These are phyloP conservation scores for Drosophila dunni DNA, from an alignment of 1,140 invertebrate genomes.

Conservation along the genomic window DNA sequence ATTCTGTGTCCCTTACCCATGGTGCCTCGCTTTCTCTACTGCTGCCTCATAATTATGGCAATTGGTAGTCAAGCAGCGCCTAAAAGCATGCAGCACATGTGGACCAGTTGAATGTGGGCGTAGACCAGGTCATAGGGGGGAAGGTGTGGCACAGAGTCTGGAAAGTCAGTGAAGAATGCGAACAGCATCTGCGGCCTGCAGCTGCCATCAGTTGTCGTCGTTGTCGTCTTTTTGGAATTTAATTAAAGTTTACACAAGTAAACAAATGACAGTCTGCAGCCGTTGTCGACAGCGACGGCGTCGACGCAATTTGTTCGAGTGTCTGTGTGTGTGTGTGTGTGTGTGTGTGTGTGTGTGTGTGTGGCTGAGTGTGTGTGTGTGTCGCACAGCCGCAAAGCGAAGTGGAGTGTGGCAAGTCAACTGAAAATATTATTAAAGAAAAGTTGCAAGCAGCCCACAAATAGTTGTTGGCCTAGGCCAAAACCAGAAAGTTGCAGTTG, in stretches of 20 bases:
- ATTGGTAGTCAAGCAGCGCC: constrained; percentile 71
- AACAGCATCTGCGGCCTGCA: constrained; percentile 57
- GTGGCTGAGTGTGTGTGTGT: constrained; percentile 18
- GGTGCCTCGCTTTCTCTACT: constrained; percentile 19
- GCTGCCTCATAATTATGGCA: constrained; percentile 70
- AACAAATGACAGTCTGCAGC: constrained; percentile 80
- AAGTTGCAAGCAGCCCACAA: constrained; percentile 51
- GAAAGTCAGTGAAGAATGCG: constrained; percentile 34
- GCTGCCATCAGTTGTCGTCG: constrained; percentile 57
- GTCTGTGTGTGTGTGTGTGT: constrained; percentile 33
- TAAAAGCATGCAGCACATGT: constrained; percentile 60
- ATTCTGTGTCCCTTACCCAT: constrained; percentile 44
- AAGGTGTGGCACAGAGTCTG: constrained; percentile 9
- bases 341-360: constrained; percentile 27
- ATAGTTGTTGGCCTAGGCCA: constrained; percentile 48
- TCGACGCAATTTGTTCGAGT: constrained; percentile 32
- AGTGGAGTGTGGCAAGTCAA: constrained; percentile 52
- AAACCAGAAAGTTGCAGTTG: constrained; percentile 37
- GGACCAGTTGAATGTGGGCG: constrained; percentile 7
- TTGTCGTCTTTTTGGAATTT: constrained; percentile 78
- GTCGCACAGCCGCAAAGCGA: constrained; percentile 69
- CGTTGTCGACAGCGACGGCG: constrained; percentile 42
- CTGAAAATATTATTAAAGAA: constrained; percentile 74
- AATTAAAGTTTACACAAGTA: constrained; percentile 82
- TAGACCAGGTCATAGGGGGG: background rate